Evolutionary conservation across 2,113 vertebrate species (phyloP).

Genomic region (Chloropsis hardwickii): DNA sequence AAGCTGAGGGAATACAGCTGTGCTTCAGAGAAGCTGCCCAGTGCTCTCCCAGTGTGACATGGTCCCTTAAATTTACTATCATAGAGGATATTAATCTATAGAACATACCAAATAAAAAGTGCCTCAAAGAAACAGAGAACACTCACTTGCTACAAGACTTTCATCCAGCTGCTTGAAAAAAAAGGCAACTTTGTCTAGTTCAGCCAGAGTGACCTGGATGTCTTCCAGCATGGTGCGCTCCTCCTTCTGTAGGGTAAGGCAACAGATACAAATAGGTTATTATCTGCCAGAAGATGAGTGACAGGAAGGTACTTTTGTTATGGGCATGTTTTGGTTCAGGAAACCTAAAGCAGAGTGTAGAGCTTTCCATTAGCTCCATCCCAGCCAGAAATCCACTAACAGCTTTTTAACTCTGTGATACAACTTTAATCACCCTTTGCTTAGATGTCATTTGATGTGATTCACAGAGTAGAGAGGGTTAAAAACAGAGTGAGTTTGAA

Average conservation of each 20-base stretch:
- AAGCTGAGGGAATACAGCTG: neutral
- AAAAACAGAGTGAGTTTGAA: neutral
- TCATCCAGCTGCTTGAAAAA: slow-evolving; percentile 92
- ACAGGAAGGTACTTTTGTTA: neutral
- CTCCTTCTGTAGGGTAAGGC: slow-evolving; percentile 80
- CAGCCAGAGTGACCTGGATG: slow-evolving; percentile 87
- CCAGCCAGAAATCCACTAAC: neutral
- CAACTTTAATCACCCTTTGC: neutral
- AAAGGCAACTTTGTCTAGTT: slow-evolving; percentile 93
- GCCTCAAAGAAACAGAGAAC: neutral
- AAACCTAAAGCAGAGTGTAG: neutral
- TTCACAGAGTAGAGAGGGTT: neutral
- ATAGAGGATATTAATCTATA: neutral
- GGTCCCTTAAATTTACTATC: neutral
- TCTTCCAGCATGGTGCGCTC: slow-evolving; percentile 94
- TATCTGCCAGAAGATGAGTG: neutral
- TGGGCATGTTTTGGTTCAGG: neutral
- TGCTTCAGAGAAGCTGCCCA: neutral
- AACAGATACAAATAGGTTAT: neutral
- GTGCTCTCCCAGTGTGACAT: neutral
- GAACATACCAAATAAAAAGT: neutral
- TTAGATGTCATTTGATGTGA: neutral
- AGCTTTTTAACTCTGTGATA: neutral
- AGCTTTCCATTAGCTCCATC: neutral
- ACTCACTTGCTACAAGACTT: slow-evolving; percentile 92